phyloP scores from a whole-genome alignment of 2,797 vertebrate genomes.

The Sebastes steindachneri region DNA sequence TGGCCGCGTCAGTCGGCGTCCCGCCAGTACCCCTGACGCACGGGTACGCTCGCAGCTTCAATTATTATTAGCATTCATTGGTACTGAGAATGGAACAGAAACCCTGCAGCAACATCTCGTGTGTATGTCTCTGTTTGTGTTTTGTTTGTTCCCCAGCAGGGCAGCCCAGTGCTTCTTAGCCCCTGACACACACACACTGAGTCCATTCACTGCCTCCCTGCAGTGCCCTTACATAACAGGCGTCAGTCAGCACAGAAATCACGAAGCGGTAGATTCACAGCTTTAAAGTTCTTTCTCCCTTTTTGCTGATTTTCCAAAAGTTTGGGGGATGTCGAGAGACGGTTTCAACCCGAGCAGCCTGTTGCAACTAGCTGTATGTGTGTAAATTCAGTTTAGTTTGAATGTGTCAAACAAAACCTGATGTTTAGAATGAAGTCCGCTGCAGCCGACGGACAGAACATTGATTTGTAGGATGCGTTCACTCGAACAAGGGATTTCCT shows the following conservation, averaged over 20 bases:
- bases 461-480: no score
- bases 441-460: no score
- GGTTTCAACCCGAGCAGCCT: not conserved
- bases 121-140: not conserved
- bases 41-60: no score
- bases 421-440: no score
- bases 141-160: not conserved
- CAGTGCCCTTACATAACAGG: slow-evolving; percentile 25
- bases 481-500: no score
- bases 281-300: not conserved
- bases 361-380: not conserved
- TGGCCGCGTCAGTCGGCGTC: no score
- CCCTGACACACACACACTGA: slow-evolving; percentile 31
- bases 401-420: no score
- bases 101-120: not conserved
- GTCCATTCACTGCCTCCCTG: slow-evolving; percentile 36
- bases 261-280: slow-evolving; percentile 35
- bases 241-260: slow-evolving; percentile 6
- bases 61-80: not conserved
- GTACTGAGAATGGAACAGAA: not conserved
- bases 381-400: not conserved
- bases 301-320: not conserved
- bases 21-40: no score
- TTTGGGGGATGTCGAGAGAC: not conserved
- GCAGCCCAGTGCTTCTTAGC: slow-evolving; percentile 12